Base-by-base conservation (phyloP, 2,888 invertebrate genomes). In the Slavum lentiscoides region DNA sequence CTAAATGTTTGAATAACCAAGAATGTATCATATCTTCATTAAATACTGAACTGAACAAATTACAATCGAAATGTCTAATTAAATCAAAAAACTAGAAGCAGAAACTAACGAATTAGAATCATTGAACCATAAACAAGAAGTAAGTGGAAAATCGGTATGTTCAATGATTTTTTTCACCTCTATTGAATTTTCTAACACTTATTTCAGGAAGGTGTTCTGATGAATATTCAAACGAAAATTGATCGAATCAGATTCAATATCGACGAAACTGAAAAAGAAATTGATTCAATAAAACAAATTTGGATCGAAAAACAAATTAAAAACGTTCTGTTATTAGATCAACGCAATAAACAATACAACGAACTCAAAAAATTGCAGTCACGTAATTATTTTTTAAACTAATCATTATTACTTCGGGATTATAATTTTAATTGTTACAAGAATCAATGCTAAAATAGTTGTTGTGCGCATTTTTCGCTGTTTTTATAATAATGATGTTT, bases 271-370 rank as follows among this genome's bases (percentile, higher is more conserved):
- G 90, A 91, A 68, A 89, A 89, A 82, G 89, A 90, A 84, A 91
- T 91, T 23, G 90, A 91, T 84, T 87, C 88, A 73, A 86, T 91
- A 84, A 92, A 94, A 86, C 89, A 91, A 84, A 90, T 91, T 85
- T 94, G 94, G 94, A 87, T 94, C 83, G 89, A 93, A 73, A 89
- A 92, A 83, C 93, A 94, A 86, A 91, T 91, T 0, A 91, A 91
- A 85, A 90, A 93, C 81, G 90, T 94, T 2, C 88, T 89, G 83
- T 86, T 94, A 21, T 90, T 92, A 0, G 88, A 91, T 82, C 91
- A 93, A 83, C 88, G 93, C 82, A 91, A 91, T 84, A 87, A 89
- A 83, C 91, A 92, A 85, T 86, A 92, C 11, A 88, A 90, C 53
- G 91, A 93, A 83, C 90, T 92, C 81, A 92, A 91, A 86, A 88